A percentile compares a stretch with the other conserved stretches of the same genome.
Evolutionary conservation across 1,140 invertebrate genomes (phyloP).

Genomic region (Ceratosolen fusciceps): DNA sequence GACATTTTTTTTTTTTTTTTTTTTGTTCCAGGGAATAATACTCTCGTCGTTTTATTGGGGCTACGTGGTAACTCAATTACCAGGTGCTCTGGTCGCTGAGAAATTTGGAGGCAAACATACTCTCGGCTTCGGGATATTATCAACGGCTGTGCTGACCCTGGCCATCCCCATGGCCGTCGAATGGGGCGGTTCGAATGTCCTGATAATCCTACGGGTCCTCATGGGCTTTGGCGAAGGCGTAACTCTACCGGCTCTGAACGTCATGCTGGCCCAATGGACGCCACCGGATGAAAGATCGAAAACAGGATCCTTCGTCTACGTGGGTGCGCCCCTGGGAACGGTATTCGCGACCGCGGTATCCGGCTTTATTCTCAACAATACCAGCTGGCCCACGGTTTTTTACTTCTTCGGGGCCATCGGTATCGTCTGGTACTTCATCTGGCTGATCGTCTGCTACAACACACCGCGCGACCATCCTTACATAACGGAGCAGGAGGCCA

Average conservation of each 20-base stretch:
- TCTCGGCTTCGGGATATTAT: constrained; percentile 81
- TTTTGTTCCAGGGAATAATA: constrained; percentile 74
- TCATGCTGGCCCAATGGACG: constrained; percentile 82
- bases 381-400: constrained; percentile 83
- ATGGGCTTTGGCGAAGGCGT: constrained; percentile 85
- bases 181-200: constrained; percentile 73
- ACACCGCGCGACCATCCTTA: constrained; percentile 86
- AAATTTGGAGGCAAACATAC: constrained; percentile 84
- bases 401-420: constrained; percentile 86
- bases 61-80: constrained; percentile 74
- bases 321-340: constrained; percentile 81
- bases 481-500: constrained; percentile 84
- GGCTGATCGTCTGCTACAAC: constrained; percentile 82
- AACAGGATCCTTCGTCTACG: constrained; percentile 81
- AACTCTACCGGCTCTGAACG: constrained; percentile 83
- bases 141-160: constrained; percentile 83
- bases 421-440: constrained; percentile 81
- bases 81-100: constrained; percentile 79
- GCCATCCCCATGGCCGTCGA: constrained; percentile 75
- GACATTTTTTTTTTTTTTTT: too few relatives aligned
- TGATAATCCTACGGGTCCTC: constrained; percentile 78
- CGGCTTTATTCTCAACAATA: constrained; percentile 79
- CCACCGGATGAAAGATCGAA: constrained; percentile 80
- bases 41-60: constrained; percentile 76
- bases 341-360: constrained; percentile 84